Conservation (phyloP, 2,888 invertebrate species). For the Tetragonula carbonaria region DNA sequence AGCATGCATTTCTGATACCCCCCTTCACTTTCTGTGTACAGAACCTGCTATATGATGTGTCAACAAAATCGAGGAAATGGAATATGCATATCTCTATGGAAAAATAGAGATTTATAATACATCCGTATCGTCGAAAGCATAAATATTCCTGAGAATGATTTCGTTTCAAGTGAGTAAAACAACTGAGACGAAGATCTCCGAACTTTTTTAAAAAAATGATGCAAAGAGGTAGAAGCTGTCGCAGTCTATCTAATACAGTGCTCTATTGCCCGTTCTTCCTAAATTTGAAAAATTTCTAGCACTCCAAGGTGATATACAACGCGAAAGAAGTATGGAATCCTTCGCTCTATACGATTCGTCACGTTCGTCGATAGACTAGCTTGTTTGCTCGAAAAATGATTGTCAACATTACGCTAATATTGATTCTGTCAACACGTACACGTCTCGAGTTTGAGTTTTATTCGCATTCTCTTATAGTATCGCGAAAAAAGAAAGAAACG, state of each 20-base stretch:
- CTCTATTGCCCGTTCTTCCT: neutral
- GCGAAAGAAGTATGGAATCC: conserved; percentile 52
- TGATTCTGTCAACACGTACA: conserved; percentile 53
- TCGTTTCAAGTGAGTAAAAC: too few relatives aligned
- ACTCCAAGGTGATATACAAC: conserved; percentile 6
- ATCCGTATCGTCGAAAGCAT: neutral
- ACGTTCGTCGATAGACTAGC: conserved; percentile 58
- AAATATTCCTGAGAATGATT: neutral
- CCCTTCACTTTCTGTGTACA: conserved; percentile 42
- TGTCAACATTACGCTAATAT: conserved; percentile 65
- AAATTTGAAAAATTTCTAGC: conserved; percentile 29
- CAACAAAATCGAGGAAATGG: conserved; percentile 19
- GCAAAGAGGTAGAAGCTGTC: neutral
- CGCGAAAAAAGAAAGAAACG: neutral
- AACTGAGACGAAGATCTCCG: neutral
- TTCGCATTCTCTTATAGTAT: conserved; percentile 4
- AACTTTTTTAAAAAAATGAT: neutral
- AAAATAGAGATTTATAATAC: conserved; percentile 10
- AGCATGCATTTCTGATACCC: conserved; percentile 1
- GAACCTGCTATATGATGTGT: conserved; percentile 2
- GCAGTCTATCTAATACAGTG: neutral
- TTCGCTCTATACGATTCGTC: conserved; percentile 58
- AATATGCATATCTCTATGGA: neutral
- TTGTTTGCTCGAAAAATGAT: conserved; percentile 69
- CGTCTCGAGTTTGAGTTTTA: conserved; percentile 49